A percentile compares a stretch with the other conserved stretches of the same genome.
phyloP scores from a whole-genome alignment of 1,140 invertebrate genomes.

The Atta texana region DNA sequence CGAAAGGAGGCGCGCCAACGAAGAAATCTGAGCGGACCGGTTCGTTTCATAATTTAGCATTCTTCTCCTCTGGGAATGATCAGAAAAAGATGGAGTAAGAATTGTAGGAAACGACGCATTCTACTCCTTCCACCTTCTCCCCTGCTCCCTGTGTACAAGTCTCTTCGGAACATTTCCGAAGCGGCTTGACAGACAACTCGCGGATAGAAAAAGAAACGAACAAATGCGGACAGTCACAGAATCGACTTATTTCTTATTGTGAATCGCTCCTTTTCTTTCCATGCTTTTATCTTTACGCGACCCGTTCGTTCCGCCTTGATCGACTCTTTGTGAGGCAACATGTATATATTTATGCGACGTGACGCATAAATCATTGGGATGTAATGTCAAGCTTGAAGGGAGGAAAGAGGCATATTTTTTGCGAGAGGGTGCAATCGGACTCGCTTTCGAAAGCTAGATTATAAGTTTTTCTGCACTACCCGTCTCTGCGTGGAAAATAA shows the following conservation, averaged over 20 bases:
- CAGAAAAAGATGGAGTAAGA: conserved; percentile 63
- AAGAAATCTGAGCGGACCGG: conserved; percentile 73
- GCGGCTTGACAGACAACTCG: conserved; percentile 79
- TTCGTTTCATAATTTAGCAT: conserved; percentile 81
- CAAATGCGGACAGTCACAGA: background rate
- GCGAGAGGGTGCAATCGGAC: background rate
- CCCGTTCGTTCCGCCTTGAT: conserved; percentile 33
- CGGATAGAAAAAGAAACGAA: conserved; percentile 49
- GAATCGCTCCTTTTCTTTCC: conserved; percentile 26
- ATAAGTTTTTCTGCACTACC: background rate
- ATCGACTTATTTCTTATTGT: conserved; percentile 47
- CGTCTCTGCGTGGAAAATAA: background rate
- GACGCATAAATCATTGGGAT: conserved; percentile 6
- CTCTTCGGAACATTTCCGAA: conserved; percentile 74
- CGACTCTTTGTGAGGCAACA: conserved; percentile 31
- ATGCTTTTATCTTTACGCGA: conserved; percentile 54
- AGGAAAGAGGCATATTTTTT: conserved; percentile 5
- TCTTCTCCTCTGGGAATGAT: conserved; percentile 70
- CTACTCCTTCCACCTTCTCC: conserved; percentile 12
- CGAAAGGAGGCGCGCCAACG: background rate
- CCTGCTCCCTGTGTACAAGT: conserved; percentile 1
- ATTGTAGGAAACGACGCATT: conserved; percentile 62
- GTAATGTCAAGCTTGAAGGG: background rate
- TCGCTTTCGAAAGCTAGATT: background rate
- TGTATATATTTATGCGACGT: conserved; percentile 51